Percentiles rank a stretch among this genome's conserved stretches.
Conservation (phyloP, 1,140 invertebrate species). For the Pseudomyrmex pallidus region DNA sequence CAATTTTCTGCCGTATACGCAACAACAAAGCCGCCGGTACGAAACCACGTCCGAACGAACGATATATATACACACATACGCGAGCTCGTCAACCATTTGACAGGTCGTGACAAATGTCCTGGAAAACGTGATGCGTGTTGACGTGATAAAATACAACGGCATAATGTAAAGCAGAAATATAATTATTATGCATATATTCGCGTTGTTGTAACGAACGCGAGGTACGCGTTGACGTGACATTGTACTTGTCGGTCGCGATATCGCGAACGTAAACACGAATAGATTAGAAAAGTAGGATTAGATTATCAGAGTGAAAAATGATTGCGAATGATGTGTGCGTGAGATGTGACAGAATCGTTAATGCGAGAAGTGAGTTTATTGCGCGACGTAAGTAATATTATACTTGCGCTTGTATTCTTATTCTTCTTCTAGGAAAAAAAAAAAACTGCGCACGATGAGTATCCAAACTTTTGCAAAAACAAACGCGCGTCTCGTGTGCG, state of each 20-base stretch:
- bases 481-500: not conserved
- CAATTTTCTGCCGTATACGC: slow-evolving; percentile 32
- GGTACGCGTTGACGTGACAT: slow-evolving; percentile 10
- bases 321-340: not conserved
- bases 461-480: not conserved
- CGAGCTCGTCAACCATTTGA: slow-evolving; percentile 55
- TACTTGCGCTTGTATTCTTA: not conserved
- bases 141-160: slow-evolving; percentile 28
- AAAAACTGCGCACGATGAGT: no score
- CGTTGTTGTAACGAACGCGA: not conserved
- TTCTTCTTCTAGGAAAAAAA: not conserved
- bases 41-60: not conserved
- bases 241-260: slow-evolving; percentile 20
- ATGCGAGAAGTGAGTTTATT: not conserved
- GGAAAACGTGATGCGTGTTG: slow-evolving; percentile 66
- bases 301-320: slow-evolving; percentile 36
- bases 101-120: slow-evolving; percentile 39
- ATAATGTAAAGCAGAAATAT: slow-evolving; percentile 44
- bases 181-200: slow-evolving; percentile 43
- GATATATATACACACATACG: slow-evolving; percentile 11
- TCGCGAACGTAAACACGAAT: slow-evolving; percentile 5
- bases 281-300: slow-evolving; percentile 12
- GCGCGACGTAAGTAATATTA: not conserved
- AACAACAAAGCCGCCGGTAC: not conserved
- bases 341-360: not conserved